phyloP scores from a whole-genome alignment of 2,113 vertebrate species.

The Amazona guildingii region DNA sequence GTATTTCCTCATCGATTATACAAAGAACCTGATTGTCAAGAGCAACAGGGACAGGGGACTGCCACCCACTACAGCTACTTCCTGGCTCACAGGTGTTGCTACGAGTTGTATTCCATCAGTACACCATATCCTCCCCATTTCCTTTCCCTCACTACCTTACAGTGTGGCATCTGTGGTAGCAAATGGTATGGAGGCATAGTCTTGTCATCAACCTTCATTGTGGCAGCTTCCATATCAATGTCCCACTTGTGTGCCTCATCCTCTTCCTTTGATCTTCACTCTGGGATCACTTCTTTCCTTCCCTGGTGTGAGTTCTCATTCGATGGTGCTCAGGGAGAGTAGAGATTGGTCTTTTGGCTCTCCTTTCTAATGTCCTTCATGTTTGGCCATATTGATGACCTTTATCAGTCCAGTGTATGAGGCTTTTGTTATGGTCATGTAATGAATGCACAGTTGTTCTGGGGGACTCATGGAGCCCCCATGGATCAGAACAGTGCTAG shows the following conservation, averaged over 20 bases:
- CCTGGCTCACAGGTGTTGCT: background rate
- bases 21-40: background rate
- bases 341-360: background rate
- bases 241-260: background rate
- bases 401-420: background rate
- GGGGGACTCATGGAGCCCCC: background rate
- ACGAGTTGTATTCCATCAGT: background rate
- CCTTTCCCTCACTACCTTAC: background rate
- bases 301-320: background rate
- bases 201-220: background rate
- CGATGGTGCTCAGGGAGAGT: background rate
- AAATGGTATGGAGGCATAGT: background rate
- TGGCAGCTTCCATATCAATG: background rate
- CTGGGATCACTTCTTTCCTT: background rate
- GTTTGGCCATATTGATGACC: background rate
- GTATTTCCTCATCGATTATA: background rate
- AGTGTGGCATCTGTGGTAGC: background rate
- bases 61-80: background rate
- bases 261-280: background rate
- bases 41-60: background rate
- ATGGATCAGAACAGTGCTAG: background rate
- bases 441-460: rapidly evolving
- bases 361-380: background rate
- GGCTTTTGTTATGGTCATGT: background rate
- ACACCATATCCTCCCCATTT: background rate